These are phyloP conservation scores for Spodoptera exigua DNA, from an alignment of 2,888 invertebrate species.

Conservation along the genomic window DNA sequence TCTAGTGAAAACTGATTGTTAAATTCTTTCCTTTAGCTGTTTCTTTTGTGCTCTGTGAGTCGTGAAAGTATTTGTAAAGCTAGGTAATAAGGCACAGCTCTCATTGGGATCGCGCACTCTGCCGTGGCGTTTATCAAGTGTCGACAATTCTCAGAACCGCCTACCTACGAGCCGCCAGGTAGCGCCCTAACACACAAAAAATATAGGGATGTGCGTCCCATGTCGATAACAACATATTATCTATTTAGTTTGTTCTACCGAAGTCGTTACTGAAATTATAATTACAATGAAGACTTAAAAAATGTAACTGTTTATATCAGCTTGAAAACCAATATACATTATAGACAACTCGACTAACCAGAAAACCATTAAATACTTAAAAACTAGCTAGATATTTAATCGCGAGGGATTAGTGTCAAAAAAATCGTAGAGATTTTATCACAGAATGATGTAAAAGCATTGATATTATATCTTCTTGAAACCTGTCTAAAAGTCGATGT, in stretches of 20 bases:
- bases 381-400: too few relatives aligned
- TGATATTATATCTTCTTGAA: slow-evolving; percentile 9
- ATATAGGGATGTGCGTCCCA: slow-evolving; percentile 54
- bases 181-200: slow-evolving; percentile 72
- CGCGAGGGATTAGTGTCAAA: too few relatives aligned
- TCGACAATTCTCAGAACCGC: slow-evolving; percentile 78
- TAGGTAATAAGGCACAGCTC: slow-evolving; percentile 27
- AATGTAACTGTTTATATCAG: too few relatives aligned
- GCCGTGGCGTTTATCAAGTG: slow-evolving; percentile 67
- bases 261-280: too few relatives aligned
- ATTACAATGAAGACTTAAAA: too few relatives aligned
- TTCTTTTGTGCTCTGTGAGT: too few relatives aligned
- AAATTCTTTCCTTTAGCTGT: too few relatives aligned
- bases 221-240: slow-evolving; percentile 29
- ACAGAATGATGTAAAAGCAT: slow-evolving; percentile 1
- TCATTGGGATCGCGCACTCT: slow-evolving; percentile 28
- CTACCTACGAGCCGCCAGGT: slow-evolving; percentile 82
- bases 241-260: not conserved
- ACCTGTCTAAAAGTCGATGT: slow-evolving; percentile 6
- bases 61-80: slow-evolving; percentile 15
- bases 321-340: too few relatives aligned
- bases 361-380: too few relatives aligned
- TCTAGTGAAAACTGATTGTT: too few relatives aligned
- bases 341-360: too few relatives aligned
- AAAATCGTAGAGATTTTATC: too few relatives aligned